Conservation (phyloP, 2,113 vertebrate species). For the Forbesichthys papilliferus region DNA sequence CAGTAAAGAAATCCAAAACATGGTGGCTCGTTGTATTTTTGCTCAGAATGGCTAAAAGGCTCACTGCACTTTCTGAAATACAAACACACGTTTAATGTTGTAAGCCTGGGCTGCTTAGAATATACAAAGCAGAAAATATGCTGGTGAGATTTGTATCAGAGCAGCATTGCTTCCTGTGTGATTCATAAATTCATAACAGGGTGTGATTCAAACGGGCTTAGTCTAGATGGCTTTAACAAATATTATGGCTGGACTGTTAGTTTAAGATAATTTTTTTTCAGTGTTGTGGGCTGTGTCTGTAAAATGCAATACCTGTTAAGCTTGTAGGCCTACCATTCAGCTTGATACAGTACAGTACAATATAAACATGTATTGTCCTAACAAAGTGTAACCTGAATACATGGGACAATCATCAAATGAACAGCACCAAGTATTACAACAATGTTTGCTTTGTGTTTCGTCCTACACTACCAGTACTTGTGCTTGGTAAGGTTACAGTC, state of each 20-base stretch:
- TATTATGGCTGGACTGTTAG: too few species aligned
- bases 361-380: too few species aligned
- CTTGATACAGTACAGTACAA: not conserved
- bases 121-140: conserved; percentile 67
- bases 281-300: too few species aligned
- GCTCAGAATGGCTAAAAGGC: conserved; percentile 31
- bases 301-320: too few species aligned
- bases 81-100: conserved; percentile 54
- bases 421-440: too few species aligned
- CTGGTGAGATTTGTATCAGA: conserved; percentile 65
- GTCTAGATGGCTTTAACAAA: too few species aligned
- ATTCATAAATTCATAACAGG: conserved; percentile 52
- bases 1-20: conserved; percentile 62
- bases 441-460: too few species aligned
- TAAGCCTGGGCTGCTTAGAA: conserved; percentile 48
- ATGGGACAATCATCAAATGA: too few species aligned
- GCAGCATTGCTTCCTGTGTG: conserved; percentile 63
- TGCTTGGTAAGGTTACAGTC: too few species aligned
- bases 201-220: conserved; percentile 30
- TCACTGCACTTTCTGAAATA: conserved; percentile 43
- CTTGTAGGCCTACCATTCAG: not conserved
- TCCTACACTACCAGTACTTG: too few species aligned
- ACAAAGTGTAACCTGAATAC: too few species aligned
- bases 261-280: too few species aligned
- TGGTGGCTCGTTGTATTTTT: conserved; percentile 61